phyloP scores from a whole-genome alignment of 2,888 invertebrate genomes.

The Melanchra persicariae region DNA sequence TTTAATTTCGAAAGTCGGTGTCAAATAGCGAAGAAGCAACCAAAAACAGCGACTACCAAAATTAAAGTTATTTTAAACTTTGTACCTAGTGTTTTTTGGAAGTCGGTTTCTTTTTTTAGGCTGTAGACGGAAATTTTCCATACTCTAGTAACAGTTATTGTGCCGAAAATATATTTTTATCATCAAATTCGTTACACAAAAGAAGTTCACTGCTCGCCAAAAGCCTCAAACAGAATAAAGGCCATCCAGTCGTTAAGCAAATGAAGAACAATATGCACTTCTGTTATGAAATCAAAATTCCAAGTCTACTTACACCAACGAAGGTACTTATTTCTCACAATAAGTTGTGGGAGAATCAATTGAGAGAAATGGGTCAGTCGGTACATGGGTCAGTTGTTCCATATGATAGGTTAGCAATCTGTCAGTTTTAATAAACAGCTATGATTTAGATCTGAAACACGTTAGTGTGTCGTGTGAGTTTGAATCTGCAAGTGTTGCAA shows the following conservation, averaged over 20 bases:
- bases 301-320: not conserved
- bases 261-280: not conserved
- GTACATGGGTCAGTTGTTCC: not conserved
- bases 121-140: no score
- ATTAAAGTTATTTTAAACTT: no score
- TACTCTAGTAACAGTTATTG: no score
- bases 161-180: no score
- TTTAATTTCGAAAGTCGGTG: no score
- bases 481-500: not conserved
- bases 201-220: no score
- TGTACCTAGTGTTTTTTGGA: no score
- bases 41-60: no score
- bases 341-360: constrained; percentile 24
- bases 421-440: constrained; percentile 42
- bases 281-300: constrained; percentile 13
- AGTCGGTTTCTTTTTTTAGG: no score
- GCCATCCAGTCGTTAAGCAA: not conserved
- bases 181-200: no score
- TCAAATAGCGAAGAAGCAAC: no score
- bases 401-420: constrained; percentile 23
- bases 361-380: constrained; percentile 51
- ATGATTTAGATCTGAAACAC: constrained; percentile 3
- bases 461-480: constrained; percentile 7
- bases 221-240: not conserved
- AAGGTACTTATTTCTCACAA: constrained; percentile 4